Evolutionary conservation across 2,113 vertebrate genomes (phyloP).

Genomic region (Nesoenas mayeri): DNA sequence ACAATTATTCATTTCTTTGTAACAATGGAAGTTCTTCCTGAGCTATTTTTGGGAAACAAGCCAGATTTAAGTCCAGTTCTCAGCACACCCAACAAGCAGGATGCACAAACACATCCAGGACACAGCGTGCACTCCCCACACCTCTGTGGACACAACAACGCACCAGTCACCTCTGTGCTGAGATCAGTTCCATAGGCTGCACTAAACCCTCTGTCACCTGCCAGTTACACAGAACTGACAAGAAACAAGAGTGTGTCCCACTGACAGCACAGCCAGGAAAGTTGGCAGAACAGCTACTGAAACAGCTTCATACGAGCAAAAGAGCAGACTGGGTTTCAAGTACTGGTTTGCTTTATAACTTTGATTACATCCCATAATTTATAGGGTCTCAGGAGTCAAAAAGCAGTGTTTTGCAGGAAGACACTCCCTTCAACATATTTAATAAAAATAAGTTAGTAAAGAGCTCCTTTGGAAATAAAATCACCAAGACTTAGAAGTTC

Average conservation of each 20-base stretch:
- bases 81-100: not conserved
- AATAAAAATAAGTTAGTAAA: not conserved
- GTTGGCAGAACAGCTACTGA: not conserved
- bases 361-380: not conserved
- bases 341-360: not conserved
- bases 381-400: not conserved
- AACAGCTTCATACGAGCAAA: not conserved
- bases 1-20: fast-evolving
- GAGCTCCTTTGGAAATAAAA: not conserved
- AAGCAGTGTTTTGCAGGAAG: not conserved
- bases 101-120: not conserved
- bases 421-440: not conserved
- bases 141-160: not conserved
- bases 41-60: not conserved
- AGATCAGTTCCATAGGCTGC: not conserved
- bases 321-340: not conserved
- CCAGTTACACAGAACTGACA: not conserved
- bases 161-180: not conserved
- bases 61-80: not conserved
- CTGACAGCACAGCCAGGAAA: not conserved
- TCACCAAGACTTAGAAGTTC: not conserved
- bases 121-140: too few species aligned
- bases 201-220: not conserved
- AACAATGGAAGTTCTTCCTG: not conserved
- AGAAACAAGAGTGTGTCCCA: not conserved